phyloP scores from a whole-genome alignment of 2,113 vertebrate species.

The Montifringilla adamsi region DNA sequence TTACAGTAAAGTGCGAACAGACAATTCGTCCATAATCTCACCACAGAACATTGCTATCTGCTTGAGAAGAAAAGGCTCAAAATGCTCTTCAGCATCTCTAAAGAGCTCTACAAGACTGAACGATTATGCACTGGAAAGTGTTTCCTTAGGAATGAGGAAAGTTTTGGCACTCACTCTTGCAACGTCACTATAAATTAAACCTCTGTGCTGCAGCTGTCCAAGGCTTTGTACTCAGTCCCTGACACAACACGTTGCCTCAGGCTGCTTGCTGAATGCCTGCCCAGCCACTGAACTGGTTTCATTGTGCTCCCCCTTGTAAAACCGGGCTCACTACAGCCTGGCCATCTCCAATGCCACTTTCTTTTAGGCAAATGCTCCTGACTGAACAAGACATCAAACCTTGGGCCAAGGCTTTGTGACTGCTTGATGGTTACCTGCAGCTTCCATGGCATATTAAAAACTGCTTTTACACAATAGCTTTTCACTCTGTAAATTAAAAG shows the following conservation, averaged over 20 bases:
- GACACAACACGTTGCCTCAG: neutral
- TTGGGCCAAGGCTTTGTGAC: rapidly evolving
- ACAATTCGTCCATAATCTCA: neutral
- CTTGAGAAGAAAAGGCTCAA: neutral
- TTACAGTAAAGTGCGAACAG: neutral
- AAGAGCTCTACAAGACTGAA: neutral
- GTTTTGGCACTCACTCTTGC: neutral
- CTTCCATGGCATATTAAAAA: rapidly evolving
- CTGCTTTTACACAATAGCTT: neutral
- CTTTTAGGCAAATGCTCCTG: neutral
- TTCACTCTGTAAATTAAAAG: neutral
- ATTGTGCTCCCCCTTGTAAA: neutral
- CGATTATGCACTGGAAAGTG: neutral
- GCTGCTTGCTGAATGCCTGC: constrained; percentile 5
- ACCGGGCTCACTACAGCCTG: neutral
- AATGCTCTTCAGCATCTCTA: neutral
- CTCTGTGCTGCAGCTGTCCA: constrained; percentile 45
- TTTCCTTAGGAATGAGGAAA: constrained; percentile 20
- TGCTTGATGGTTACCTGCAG: neutral
- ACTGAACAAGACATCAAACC: neutral
- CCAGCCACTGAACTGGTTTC: neutral
- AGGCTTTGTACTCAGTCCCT: constrained; percentile 10
- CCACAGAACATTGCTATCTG: neutral
- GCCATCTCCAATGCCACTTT: neutral
- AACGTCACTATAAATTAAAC: constrained; percentile 27